Conservation (phyloP, 2,113 vertebrate genomes). For the Casuarius casuarius region DNA sequence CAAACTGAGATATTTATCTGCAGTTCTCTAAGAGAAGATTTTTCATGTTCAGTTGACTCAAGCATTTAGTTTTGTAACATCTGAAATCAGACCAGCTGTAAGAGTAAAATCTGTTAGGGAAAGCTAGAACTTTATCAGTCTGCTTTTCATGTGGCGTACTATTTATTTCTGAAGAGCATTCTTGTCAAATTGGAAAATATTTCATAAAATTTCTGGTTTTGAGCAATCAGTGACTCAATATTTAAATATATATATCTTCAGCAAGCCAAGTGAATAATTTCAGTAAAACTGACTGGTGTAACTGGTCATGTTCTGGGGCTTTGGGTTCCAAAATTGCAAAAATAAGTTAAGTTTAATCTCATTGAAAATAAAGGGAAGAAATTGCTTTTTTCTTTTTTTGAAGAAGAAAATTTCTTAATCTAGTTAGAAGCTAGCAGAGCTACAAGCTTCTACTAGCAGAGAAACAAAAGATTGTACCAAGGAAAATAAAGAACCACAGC, state of each 20-base stretch:
- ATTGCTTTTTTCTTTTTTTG: neutral
- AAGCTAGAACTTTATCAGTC: neutral
- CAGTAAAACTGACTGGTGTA: neutral
- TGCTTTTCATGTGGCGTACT: neutral
- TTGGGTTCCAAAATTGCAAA: neutral
- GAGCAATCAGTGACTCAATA: neutral
- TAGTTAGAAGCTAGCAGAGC: neutral
- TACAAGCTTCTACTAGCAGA: neutral
- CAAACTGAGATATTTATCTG: neutral
- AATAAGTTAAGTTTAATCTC: neutral
- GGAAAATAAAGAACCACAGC: neutral
- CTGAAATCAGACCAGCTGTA: neutral
- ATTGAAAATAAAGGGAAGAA: neutral
- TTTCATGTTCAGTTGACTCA: neutral
- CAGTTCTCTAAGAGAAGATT: neutral
- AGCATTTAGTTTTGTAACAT: neutral
- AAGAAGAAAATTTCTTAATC: neutral
- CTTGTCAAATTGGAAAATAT: neutral
- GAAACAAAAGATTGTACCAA: neutral
- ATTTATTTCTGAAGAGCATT: neutral
- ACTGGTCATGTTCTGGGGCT: neutral
- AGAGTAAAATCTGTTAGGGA: neutral
- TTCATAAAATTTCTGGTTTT: neutral
- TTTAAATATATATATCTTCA: neutral
- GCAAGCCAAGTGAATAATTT: neutral